Evolutionary conservation across 2,888 invertebrate species (phyloP), one percentile per base, ranked within the genome.

Genomic region (Beris chalybata): DNA sequence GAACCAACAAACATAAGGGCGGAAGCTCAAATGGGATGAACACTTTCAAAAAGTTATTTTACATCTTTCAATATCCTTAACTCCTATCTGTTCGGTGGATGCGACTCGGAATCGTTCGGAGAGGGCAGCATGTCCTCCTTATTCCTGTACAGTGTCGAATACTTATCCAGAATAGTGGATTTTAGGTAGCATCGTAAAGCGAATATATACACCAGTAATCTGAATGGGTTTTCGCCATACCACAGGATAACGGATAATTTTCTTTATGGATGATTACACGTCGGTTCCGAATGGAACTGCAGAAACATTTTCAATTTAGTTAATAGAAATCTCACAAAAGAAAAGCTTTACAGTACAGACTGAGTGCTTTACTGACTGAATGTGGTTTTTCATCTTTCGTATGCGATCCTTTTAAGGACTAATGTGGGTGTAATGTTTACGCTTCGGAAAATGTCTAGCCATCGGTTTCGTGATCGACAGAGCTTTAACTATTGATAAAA

Each of bases 231-330:
- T 22, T 50, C 48, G 55, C 52, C 45, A 30, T 53, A 64, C 45
- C 64, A 29, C 64, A 55, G 68, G 65, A 68, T 68, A 68, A 63
- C 64, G 54, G 59, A 66, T 69, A 69, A 69, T 69, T 69, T 66
- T 66, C 52, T 69, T 69, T 69, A 69, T 69, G 64, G 69, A 59
- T 59, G 69, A 69, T 66, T 68, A 68, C 64, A 68, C 59, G 57
- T 58, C 9, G 38, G 38, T 38, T 61, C 61, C 56, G 61, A 68
- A 68, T 68, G 54, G 66, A 57, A 63, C 66, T 66, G 66, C 63
- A 68, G 63, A 66, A 66, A 64, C 66, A 66, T 68, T 68, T 68
- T 66, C 68, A 68, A 68, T 68, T 68, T 68, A 56, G 68, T 68
- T 68, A 68, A 68, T 68, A 68, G 68, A 68, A 68, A 68, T 66